Base-by-base conservation (phyloP, 2,888 invertebrate species). In the Tortricodes alternella region DNA sequence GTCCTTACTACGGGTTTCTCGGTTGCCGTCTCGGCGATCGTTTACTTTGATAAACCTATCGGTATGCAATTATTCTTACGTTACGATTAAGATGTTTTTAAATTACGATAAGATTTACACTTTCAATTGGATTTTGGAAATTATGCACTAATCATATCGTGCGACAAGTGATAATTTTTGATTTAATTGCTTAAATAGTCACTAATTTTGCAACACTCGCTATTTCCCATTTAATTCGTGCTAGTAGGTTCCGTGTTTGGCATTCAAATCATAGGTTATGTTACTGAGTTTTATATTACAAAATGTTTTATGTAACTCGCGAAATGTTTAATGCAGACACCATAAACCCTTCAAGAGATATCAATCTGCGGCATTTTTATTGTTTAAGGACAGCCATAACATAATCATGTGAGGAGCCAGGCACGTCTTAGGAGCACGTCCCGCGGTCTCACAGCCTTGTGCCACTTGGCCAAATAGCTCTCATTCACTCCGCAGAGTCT, bases 1-100 rank as follows among this genome's bases (percentile, higher is more conserved):
- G 79, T 80, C 53, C 63, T 81, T 48, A 78, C 77, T 19, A 65
- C 69, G 48, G 79, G 73, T 55, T 83, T 80, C 68, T 76, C 74
- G 11, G 72, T 80, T n/a, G 65, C 70, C 41, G 77, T 84, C 41
- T 80, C 83, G 9, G 77, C 78, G 62, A 74, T 72, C 53, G 79
- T 71, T 63, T 79, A 74, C 62, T 78, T 79, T 62, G 73, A 68
- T 51, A 70, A 64, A 43, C 78, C 78, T 58, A 82, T 84, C 53
- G 83, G 85, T 85, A 78, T 58, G 80, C 61, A 35, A 8, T 50
- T 37, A 39, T 48, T 18, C 3, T 46, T 43, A 2, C 13, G 41
- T 46, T n/a, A n/a, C 6, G 7, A 23, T n/a, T 8, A 29, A 27
- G 1, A 11, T 29, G 3, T 7, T 2, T 39, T 13, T 39, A 8